Evolutionary conservation across 2,888 invertebrate genomes (phyloP).

Genomic region (Margaritifera margaritifera): DNA sequence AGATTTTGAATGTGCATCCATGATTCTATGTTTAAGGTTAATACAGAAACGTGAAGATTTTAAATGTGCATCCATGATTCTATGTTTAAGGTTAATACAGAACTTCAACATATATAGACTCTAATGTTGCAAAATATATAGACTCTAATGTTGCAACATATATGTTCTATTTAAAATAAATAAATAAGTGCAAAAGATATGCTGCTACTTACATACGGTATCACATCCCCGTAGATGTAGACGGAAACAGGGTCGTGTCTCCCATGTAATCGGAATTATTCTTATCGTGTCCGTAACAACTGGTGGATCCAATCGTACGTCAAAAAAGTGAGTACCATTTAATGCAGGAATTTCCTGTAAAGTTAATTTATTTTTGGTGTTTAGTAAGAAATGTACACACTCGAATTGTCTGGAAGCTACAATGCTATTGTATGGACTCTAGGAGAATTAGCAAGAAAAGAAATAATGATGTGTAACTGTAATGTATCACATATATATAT

Average conservation of each 20-base stretch:
- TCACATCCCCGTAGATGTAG: slow-evolving; percentile 46
- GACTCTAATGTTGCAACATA: neutral
- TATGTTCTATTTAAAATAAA: neutral
- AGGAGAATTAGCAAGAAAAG: no score
- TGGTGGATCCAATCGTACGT: slow-evolving; percentile 25
- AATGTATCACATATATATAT: no score
- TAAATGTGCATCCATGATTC: neutral
- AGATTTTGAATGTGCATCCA: no score
- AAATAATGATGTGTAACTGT: no score
- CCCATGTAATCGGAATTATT: slow-evolving; percentile 28
- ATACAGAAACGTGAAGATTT: no score
- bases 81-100: neutral
- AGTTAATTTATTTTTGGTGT: no score
- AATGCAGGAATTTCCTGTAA: slow-evolving; percentile 39
- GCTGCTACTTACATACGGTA: slow-evolving; percentile 32
- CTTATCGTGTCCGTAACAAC: slow-evolving; percentile 40
- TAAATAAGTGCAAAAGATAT: neutral
- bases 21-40: no score
- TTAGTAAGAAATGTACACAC: no score
- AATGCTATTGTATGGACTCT: no score
- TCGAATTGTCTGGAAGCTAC: no score
- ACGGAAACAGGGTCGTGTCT: slow-evolving; percentile 34
- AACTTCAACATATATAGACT: no score
- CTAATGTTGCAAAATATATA: neutral
- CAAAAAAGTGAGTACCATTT: slow-evolving; percentile 39